Conservation (phyloP, 2,113 vertebrate genomes). For the Otis tarda region DNA sequence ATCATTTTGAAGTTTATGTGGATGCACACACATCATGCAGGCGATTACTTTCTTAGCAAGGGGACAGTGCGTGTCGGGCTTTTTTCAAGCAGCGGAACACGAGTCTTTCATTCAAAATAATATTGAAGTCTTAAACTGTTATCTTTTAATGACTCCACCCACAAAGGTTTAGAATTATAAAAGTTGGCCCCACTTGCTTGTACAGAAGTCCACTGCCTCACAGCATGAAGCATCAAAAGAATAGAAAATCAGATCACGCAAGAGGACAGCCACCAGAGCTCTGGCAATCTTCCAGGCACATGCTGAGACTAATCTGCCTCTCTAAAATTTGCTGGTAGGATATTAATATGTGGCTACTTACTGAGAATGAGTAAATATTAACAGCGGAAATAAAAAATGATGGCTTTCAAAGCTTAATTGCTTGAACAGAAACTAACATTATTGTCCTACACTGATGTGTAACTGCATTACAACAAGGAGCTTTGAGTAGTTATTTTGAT, state of each 20-base stretch:
- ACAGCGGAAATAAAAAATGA: background rate
- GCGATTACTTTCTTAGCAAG: background rate
- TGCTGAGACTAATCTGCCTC: background rate
- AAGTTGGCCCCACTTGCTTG: accelerated
- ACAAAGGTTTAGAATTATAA: background rate
- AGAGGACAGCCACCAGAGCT: background rate
- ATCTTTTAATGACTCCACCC: background rate
- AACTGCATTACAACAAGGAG: background rate
- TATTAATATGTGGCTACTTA: background rate
- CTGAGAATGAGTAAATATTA: background rate
- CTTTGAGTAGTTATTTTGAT: background rate
- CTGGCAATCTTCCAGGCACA: background rate
- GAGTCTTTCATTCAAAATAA: background rate
- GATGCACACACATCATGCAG: accelerated
- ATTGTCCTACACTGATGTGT: background rate
- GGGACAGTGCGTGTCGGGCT: accelerated
- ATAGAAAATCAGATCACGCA: background rate
- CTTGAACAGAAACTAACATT: background rate
- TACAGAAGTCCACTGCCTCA: background rate
- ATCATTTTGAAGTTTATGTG: background rate
- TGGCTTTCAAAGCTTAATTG: background rate
- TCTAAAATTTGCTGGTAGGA: background rate
- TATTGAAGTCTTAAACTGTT: background rate
- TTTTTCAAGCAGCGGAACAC: background rate
- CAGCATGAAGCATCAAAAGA: background rate